Evolutionary conservation across 2,797 vertebrate species (phyloP).

Genomic region (Oreonectes daqikongensis): DNA sequence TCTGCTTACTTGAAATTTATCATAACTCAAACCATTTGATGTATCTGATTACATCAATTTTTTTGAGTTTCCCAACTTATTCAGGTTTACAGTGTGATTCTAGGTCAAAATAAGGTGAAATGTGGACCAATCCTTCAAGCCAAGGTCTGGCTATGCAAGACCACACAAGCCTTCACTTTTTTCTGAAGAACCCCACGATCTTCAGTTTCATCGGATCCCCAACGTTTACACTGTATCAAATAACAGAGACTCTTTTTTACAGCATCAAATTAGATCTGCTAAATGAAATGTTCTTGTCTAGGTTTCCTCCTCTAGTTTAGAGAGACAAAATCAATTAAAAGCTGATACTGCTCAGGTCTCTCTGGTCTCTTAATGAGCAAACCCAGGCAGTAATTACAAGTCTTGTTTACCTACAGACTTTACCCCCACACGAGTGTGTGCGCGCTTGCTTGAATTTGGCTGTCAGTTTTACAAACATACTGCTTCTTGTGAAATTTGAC

Average conservation of each 20-base stretch:
- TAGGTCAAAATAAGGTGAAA: neutral
- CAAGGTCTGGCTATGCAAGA: neutral
- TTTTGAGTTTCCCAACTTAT: too few species aligned
- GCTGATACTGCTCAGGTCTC: conserved; percentile 74
- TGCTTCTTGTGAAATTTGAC: conserved; percentile 32
- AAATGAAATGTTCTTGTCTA: conserved; percentile 45
- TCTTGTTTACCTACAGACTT: conserved; percentile 49
- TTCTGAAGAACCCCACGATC: neutral
- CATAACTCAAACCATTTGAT: too few species aligned
- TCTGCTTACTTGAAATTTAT: too few species aligned
- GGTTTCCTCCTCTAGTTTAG: conserved; percentile 42
- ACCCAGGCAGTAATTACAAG: conserved; percentile 72
- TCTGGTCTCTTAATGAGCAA: conserved; percentile 73
- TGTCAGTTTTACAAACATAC: conserved; percentile 32
- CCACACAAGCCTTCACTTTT: neutral
- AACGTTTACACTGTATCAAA: conserved; percentile 42
- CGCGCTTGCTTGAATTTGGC: conserved; percentile 4
- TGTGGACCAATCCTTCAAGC: neutral
- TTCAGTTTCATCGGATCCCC: conserved; percentile 7
- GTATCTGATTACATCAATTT: too few species aligned
- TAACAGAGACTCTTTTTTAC: conserved; percentile 21
- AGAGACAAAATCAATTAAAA: conserved; percentile 79
- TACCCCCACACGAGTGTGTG: neutral
- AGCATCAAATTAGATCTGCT: conserved; percentile 44
- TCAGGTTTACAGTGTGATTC: neutral